phyloP scores from a whole-genome alignment of 2,888 invertebrate genomes.

The Drosophila paranaensis region DNA sequence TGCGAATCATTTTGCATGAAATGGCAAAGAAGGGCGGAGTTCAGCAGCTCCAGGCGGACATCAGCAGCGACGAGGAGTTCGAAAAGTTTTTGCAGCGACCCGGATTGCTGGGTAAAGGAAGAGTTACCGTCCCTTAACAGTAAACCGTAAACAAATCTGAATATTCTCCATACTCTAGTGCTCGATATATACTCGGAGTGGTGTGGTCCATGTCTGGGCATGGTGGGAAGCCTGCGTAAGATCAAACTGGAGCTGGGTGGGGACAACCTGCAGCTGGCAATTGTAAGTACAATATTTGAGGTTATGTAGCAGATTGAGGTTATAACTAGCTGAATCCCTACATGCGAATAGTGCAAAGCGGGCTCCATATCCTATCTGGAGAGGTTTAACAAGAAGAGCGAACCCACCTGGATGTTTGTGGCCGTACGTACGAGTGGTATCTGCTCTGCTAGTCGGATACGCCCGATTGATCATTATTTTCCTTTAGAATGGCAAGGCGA shows the following conservation, averaged over 20 bases:
- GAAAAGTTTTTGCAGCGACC: constrained; percentile 90
- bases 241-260: constrained; percentile 95
- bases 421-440: constrained; percentile 87
- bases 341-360: constrained; percentile 86
- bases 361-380: constrained; percentile 91
- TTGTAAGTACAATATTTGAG: constrained; percentile 81
- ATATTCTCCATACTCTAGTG: constrained; percentile 85
- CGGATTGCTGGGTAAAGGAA: constrained; percentile 89
- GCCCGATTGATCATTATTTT: not conserved
- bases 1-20: constrained; percentile 54
- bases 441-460: not conserved
- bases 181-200: constrained; percentile 96
- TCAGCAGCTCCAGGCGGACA: constrained; percentile 92
- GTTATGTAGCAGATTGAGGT: not conserved
- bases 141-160: not conserved
- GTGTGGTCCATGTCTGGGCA: constrained; percentile 95
- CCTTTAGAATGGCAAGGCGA: constrained; percentile 89
- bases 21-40: constrained; percentile 92
- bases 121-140: no score
- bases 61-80: constrained; percentile 94
- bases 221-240: constrained; percentile 93
- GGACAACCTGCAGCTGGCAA: constrained; percentile 90
- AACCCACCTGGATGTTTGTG: constrained; percentile 96
- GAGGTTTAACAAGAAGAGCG: constrained; percentile 92
- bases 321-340: not conserved